Conservation (phyloP, 2,888 invertebrate genomes). For the Archips crataeganus region DNA sequence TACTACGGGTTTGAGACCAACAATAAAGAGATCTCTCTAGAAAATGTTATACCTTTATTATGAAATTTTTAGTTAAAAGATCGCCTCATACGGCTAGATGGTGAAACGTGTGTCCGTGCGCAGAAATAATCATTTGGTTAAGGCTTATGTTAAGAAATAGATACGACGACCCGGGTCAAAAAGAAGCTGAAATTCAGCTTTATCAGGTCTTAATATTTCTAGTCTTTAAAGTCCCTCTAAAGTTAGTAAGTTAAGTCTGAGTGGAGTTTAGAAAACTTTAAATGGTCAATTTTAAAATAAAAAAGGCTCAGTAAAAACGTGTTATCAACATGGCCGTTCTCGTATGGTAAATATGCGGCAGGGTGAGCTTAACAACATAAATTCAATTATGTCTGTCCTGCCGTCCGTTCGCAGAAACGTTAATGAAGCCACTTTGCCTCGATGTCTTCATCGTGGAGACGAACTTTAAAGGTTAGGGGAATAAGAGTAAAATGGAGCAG, state of each 20-base stretch:
- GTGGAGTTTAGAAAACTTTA: background rate
- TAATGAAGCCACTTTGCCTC: conserved; percentile 42
- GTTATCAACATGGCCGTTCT: conserved; percentile 29
- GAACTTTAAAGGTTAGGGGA: conserved; percentile 33
- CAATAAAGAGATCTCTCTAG: too few relatives aligned
- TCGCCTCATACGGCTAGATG: too few relatives aligned
- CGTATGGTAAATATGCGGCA: conserved; percentile 14
- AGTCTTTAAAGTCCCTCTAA: background rate
- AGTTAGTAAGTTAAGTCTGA: background rate
- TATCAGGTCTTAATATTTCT: too few relatives aligned
- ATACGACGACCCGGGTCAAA: too few relatives aligned
- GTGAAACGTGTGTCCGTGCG: too few relatives aligned
- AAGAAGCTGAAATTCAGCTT: too few relatives aligned
- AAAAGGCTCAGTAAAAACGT: conserved; percentile 24
- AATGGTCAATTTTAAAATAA: background rate
- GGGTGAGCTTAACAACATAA: conserved; percentile 51
- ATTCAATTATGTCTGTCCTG: conserved; percentile 65
- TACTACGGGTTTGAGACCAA: too few relatives aligned
- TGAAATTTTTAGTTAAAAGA: too few relatives aligned
- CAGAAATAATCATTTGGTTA: too few relatives aligned
- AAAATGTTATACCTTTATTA: too few relatives aligned
- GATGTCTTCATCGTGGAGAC: conserved; percentile 41
- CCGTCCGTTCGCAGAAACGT: conserved; percentile 62
- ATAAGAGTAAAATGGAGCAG: background rate
- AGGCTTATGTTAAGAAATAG: too few relatives aligned